These are phyloP conservation scores for Callimorpha dominula DNA, from an alignment of 2,888 invertebrate genomes.

Conservation along the genomic window DNA sequence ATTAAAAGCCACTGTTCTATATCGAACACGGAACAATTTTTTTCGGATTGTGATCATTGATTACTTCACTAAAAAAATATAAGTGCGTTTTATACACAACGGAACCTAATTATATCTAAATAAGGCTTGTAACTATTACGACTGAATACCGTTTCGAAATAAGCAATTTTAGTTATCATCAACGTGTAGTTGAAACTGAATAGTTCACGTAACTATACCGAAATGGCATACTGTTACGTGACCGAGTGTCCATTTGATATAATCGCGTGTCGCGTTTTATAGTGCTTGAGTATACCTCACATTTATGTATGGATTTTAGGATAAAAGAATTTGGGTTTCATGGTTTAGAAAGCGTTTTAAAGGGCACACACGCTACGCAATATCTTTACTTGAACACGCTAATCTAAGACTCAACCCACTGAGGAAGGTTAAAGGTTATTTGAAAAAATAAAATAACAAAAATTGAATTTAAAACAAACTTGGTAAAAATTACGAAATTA, in stretches of 20 bases:
- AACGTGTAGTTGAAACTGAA: constrained; percentile 35
- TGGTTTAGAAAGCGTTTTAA: constrained; percentile 22
- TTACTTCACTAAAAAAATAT: constrained; percentile 16
- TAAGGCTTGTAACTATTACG: constrained; percentile 43
- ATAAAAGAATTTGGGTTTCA: constrained; percentile 15
- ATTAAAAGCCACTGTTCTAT: background rate
- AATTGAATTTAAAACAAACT: no score
- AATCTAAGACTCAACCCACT: background rate
- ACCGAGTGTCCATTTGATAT: constrained; percentile 42
- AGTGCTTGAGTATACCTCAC: constrained; percentile 11
- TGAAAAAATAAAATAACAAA: no score
- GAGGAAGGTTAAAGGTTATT: background rate
- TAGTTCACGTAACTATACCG: constrained; percentile 36
- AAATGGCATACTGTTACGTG: constrained; percentile 46
- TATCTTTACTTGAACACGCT: background rate
- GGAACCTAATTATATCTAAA: constrained; percentile 42
- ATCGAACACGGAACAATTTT: background rate
- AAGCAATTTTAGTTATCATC: constrained; percentile 43
- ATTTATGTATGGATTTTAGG: constrained; percentile 11
- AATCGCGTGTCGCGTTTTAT: constrained; percentile 38
- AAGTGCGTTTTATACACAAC: constrained; percentile 1
- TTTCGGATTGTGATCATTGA: background rate
- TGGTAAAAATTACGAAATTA: no score
- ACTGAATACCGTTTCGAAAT: constrained; percentile 46
- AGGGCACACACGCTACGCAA: background rate